Percentiles rank a stretch among this genome's conserved stretches.
Conservation (phyloP, 1,140 invertebrate species). For the Eupristina koningsbergeri region DNA sequence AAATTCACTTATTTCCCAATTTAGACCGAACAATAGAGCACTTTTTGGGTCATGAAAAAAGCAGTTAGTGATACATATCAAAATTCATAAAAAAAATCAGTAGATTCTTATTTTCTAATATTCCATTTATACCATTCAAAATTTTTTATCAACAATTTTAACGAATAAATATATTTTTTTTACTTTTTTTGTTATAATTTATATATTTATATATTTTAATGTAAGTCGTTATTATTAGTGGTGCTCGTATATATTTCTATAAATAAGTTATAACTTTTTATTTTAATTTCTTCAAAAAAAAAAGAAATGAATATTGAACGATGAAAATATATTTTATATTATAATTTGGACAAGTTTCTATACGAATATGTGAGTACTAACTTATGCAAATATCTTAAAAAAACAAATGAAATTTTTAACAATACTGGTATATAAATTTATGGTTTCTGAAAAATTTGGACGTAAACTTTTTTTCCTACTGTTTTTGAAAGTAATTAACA, state of each 20-base stretch:
- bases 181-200: not conserved
- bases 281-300: slow-evolving; percentile 4
- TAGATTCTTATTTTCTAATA: no score
- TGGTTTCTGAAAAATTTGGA: not conserved
- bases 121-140: not conserved
- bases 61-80: no score
- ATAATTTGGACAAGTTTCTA: slow-evolving; percentile 10
- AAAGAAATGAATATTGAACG: slow-evolving; percentile 27
- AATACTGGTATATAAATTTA: not conserved
- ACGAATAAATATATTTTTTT: slow-evolving; percentile 9
- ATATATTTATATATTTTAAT: slow-evolving; percentile 4
- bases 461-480: not conserved
- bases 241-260: not conserved
- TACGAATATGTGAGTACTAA: not conserved
- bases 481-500: not conserved
- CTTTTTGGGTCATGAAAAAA: no score
- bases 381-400: slow-evolving; percentile 18
- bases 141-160: not conserved
- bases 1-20: not conserved
- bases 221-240: slow-evolving; percentile 16
- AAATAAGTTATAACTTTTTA: slow-evolving; percentile 1
- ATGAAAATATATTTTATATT: slow-evolving; percentile 12
- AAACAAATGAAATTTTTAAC: slow-evolving; percentile 14
- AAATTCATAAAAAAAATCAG: no score
- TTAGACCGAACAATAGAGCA: no score